Evolutionary conservation across 2,113 vertebrate genomes (phyloP).

Genomic region (Patagioenas fasciata): DNA sequence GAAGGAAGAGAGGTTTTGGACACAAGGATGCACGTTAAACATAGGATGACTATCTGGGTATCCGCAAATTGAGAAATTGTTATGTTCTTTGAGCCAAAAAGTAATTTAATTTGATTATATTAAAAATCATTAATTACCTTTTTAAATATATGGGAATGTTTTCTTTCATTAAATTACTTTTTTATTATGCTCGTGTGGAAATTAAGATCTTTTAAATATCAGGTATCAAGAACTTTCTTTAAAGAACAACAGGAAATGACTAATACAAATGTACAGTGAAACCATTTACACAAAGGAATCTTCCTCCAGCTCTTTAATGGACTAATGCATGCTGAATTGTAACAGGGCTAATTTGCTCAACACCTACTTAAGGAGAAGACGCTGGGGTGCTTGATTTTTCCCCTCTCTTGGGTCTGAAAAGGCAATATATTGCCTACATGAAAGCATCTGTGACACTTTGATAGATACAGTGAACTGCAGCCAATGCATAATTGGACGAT

Average conservation of each 20-base stretch:
- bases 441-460: slow-evolving; percentile 55
- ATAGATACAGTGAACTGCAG: slow-evolving; percentile 45
- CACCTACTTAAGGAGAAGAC: slow-evolving; percentile 54
- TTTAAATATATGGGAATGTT: slow-evolving; percentile 19
- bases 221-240: slow-evolving; percentile 50
- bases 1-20: background rate
- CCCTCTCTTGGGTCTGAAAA: slow-evolving; percentile 44
- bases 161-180: background rate
- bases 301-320: slow-evolving; percentile 56
- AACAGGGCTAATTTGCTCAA: slow-evolving; percentile 53
- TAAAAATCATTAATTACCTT: background rate
- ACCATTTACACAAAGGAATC: slow-evolving; percentile 39
- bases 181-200: slow-evolving; percentile 5
- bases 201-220: slow-evolving; percentile 39
- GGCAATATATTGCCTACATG: slow-evolving; percentile 47
- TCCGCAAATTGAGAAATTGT: background rate
- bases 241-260: slow-evolving; percentile 72
- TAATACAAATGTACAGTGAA: slow-evolving; percentile 40
- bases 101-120: background rate
- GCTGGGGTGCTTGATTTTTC: slow-evolving; percentile 15
- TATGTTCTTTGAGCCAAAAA: background rate
- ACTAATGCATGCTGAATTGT: slow-evolving; percentile 50
- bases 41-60: background rate
- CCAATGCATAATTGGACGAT: slow-evolving; percentile 37
- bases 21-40: background rate